Base-by-base conservation (phyloP, 1,140 invertebrate genomes). In the Vollenhovia emeryi region DNA sequence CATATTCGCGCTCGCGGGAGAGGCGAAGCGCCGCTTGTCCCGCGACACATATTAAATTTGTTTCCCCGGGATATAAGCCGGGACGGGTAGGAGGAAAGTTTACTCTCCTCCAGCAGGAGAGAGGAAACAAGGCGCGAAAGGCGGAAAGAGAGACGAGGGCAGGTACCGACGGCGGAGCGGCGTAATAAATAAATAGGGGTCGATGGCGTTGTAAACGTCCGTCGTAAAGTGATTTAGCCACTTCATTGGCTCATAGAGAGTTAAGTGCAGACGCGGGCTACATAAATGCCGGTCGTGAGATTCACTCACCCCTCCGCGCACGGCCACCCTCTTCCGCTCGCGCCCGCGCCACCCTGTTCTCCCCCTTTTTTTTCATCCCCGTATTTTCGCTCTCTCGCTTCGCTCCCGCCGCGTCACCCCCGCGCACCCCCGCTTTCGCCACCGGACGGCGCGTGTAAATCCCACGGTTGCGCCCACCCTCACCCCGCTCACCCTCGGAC, bases 121-220 rank as follows among this genome's bases (percentile, higher is more conserved):
- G 48, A 21, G 64, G 50, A 71, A 80, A 80, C 48, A 43, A 33
- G 64, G 15, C 33, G 50, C 18, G 11, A 40, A 24, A 50, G n/a
- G 24, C 45, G n/a, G 7, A 18, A 36, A 30, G 62, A 68, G 40
- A 43, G 40, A 15, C 5, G 33, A 18, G 33, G 21, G 21, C 2
- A 24, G 50, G 62, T 24, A 24, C 15, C 4, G 69, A 62, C 43
- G 7, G 55, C 40, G 36, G 21, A 55, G 27, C 52, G 83, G 64
- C 88, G 89, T 92, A 89, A 94, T 93, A 93, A 93, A 93, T 93
- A 93, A 93, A 89, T 93, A 93, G 92, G 86, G 87, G 87, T 88
- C 92, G 91, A 93, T 93, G 91, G 90, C 82, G 84, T 90, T 92
- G 89, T 92, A 91, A 93, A 92, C 87, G 89, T 89, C 89, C 78